These are phyloP conservation scores for Coregonus ussuriensis DNA, from an alignment of 2,797 vertebrate species.

Conservation along the genomic window DNA sequence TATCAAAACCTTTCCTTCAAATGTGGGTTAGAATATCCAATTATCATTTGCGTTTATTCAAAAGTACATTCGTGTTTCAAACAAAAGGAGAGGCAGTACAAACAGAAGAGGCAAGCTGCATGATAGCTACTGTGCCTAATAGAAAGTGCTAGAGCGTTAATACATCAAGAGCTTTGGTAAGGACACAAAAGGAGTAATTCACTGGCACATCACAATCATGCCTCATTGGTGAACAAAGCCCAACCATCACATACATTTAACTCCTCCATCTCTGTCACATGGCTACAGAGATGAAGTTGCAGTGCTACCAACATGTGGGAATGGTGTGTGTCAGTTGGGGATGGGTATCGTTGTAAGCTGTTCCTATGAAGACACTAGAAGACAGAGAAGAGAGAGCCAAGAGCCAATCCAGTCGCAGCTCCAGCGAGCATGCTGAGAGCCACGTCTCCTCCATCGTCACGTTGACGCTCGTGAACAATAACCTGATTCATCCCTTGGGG, in stretches of 20 bases:
- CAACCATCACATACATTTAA: neutral
- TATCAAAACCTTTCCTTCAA: conserved; percentile 42
- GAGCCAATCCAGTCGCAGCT: conserved; percentile 91
- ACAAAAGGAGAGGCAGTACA: conserved; percentile 34
- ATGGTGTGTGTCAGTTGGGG: neutral
- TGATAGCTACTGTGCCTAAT: conserved; percentile 22
- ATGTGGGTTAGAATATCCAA: conserved; percentile 19
- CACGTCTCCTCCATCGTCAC: conserved; percentile 83
- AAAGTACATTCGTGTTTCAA: neutral
- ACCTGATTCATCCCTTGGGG: conserved; percentile 83
- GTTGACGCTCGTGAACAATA: conserved; percentile 86
- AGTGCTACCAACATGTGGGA: conserved; percentile 29
- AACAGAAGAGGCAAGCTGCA: conserved; percentile 24
- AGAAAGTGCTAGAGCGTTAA: conserved; percentile 65
- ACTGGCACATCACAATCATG: conserved; percentile 56
- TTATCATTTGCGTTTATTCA: conserved; percentile 29
- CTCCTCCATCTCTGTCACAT: conserved; percentile 45
- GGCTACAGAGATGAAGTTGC: conserved; percentile 47
- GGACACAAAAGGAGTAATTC: conserved; percentile 38
- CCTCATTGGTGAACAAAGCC: conserved; percentile 45
- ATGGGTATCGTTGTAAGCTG: neutral
- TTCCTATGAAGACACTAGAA: conserved; percentile 74
- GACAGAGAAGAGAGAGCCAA: conserved; percentile 90
- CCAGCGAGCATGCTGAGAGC: conserved; percentile 92
- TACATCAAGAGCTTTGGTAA: conserved; percentile 40